These are phyloP conservation scores for Dinomys branickii DNA, from an alignment of 2,113 vertebrate genomes.

Conservation along the genomic window DNA sequence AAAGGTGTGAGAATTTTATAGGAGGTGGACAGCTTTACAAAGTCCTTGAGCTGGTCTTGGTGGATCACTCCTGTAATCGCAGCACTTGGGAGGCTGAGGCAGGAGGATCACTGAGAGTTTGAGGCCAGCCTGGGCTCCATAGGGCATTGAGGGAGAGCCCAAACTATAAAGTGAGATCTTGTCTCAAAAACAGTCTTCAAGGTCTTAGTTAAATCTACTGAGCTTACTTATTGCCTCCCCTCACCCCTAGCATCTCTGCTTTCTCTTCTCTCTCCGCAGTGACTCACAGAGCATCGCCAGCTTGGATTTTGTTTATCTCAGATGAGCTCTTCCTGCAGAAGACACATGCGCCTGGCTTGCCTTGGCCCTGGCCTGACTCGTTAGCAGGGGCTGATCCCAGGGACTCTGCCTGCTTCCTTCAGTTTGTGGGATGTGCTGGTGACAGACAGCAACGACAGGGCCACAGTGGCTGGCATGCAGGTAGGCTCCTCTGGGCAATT, in stretches of 20 bases:
- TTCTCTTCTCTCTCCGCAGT: background rate
- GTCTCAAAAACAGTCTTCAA: background rate
- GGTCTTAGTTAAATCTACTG: background rate
- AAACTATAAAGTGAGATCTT: background rate
- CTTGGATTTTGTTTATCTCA: background rate
- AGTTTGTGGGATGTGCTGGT: too few relatives aligned
- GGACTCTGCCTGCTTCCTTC: too few relatives aligned
- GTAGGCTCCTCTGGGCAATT: background rate
- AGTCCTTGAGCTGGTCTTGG: background rate
- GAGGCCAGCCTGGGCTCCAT: background rate
- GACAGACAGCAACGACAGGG: background rate
- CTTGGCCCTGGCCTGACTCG: background rate
- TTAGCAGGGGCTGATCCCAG: background rate
- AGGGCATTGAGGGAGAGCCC: background rate
- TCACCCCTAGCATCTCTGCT: background rate
- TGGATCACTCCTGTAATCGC: background rate
- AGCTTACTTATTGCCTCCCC: fast-evolving
- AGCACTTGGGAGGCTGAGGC: background rate
- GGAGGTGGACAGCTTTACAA: background rate
- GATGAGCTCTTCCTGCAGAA: background rate
- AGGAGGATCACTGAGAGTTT: background rate
- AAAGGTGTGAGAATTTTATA: background rate
- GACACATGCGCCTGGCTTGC: fast-evolving
- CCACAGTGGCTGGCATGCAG: background rate
- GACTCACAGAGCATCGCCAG: background rate